Evolutionary conservation across 2,797 vertebrate species (phyloP).

Genomic region (Microctenopoma steveboyesi): DNA sequence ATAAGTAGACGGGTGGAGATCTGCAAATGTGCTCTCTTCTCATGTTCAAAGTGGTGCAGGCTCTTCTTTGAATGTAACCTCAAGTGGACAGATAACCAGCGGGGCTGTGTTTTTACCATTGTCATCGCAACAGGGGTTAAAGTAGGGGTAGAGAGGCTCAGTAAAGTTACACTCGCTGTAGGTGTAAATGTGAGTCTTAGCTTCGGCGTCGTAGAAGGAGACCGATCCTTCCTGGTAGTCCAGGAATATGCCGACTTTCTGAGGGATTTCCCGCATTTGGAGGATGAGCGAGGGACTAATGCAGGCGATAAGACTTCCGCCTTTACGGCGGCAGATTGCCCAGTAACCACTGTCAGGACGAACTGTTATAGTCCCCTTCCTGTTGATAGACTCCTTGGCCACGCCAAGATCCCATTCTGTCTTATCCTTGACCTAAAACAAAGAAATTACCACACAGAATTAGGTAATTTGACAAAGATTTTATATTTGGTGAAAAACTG

Average conservation of each 20-base stretch:
- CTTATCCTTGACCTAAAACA: slow-evolving; percentile 68
- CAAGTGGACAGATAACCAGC: slow-evolving; percentile 58
- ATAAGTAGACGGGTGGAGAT: no score
- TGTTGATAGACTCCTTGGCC: slow-evolving; percentile 75
- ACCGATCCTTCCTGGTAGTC: slow-evolving; percentile 70
- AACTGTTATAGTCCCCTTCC: slow-evolving; percentile 78
- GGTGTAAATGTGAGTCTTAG: slow-evolving; percentile 72
- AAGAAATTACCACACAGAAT: neutral
- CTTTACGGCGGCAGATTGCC: slow-evolving; percentile 71
- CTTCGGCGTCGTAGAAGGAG: slow-evolving; percentile 71
- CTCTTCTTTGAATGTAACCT: neutral
- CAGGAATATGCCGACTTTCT: slow-evolving; percentile 72
- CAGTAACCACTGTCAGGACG: slow-evolving; percentile 75
- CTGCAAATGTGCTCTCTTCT: neutral
- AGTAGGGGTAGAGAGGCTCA: slow-evolving; percentile 70
- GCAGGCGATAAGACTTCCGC: slow-evolving; percentile 66
- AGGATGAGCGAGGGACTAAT: slow-evolving; percentile 49
- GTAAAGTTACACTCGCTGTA: slow-evolving; percentile 63
- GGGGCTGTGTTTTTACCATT: slow-evolving; percentile 68
- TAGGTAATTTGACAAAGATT: no score
- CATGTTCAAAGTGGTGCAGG: neutral
- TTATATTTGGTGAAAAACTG: no score
- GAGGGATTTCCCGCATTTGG: slow-evolving; percentile 50
- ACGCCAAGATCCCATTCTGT: slow-evolving; percentile 85
- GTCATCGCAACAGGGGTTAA: slow-evolving; percentile 77